Evolutionary conservation across 2,888 invertebrate genomes (phyloP).

Genomic region (Megalurothrips usitatus): DNA sequence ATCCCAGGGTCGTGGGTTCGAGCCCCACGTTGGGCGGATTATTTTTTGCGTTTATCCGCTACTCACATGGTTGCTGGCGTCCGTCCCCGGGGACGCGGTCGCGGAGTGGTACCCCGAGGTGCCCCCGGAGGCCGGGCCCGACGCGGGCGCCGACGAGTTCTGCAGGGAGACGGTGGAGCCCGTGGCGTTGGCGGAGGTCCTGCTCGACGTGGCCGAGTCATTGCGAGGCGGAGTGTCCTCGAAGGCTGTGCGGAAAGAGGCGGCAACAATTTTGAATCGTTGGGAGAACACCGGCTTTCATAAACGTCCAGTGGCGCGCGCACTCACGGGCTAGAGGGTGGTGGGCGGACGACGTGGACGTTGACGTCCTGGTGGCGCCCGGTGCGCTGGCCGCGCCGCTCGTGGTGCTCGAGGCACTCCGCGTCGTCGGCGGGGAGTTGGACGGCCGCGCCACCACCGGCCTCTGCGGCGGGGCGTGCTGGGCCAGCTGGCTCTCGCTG

Average conservation of each 20-base stretch:
- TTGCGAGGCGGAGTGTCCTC: background rate
- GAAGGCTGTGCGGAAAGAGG: background rate
- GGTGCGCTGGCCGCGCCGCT: background rate
- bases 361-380: too few species aligned
- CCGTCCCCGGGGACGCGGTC: background rate
- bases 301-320: background rate
- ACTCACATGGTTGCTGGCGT: background rate
- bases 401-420: background rate
- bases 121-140: background rate
- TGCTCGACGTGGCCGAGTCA: background rate
- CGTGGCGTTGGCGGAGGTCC: background rate
- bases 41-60: background rate
- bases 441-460: background rate
- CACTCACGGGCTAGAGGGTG: conserved; percentile 3
- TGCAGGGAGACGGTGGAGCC: background rate
- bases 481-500: background rate
- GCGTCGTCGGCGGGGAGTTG: background rate
- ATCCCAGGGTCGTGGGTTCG: conserved; percentile 58
- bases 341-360: background rate
- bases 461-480: background rate
- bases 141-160: background rate
- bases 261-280: background rate
- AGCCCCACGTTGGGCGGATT: conserved; percentile 54
- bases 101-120: conserved; percentile 5
- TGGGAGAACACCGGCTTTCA: too few species aligned